A percentile compares a stretch with the other conserved stretches of the same genome.
These are phyloP conservation scores for Deilephila elpenor DNA, from an alignment of 2,888 invertebrate species.

Conservation along the genomic window DNA sequence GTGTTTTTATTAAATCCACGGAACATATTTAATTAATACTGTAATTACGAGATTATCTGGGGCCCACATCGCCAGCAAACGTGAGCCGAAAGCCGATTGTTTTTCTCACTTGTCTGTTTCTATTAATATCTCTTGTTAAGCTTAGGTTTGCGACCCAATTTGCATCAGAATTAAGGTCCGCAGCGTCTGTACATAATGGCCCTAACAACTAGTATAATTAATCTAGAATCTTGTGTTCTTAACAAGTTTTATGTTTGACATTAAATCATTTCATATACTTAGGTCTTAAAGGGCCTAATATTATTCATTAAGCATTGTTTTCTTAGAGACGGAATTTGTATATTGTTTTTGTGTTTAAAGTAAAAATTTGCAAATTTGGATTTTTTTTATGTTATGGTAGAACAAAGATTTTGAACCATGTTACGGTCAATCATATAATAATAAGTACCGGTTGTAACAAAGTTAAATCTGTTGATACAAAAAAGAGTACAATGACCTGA, in stretches of 20 bases:
- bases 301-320: neutral
- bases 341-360: no score
- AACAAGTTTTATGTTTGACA: no score
- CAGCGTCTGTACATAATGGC: neutral
- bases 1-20: conserved; percentile 28
- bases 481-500: neutral
- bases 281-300: no score
- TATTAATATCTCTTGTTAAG: neutral
- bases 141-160: neutral
- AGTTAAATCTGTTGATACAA: neutral
- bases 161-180: neutral
- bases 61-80: conserved; percentile 47
- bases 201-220: neutral
- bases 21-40: conserved; percentile 42
- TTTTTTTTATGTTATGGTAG: no score
- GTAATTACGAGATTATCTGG: conserved; percentile 63
- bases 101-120: conserved; percentile 37
- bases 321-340: no score
- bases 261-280: no score
- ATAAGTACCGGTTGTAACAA: neutral
- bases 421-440: no score
- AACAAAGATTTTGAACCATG: no score
- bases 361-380: no score
- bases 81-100: conserved; percentile 58
- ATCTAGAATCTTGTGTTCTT: no score